phyloP scores from a whole-genome alignment of 2,797 vertebrate species.

The Microcaecilia unicolor region DNA sequence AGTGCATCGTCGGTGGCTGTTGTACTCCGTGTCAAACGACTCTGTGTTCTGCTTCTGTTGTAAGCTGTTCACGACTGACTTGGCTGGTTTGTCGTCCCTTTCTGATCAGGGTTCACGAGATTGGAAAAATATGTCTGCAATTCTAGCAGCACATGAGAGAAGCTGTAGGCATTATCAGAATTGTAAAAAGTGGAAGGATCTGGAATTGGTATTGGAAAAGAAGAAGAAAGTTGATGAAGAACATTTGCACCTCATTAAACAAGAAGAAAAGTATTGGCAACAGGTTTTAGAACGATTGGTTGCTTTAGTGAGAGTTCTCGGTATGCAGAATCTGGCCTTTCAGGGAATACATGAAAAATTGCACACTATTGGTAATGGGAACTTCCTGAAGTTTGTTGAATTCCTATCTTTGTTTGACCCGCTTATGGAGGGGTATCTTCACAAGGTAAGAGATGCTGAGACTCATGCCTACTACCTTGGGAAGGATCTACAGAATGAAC shows the following conservation, averaged over 20 bases:
- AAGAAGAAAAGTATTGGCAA: background rate
- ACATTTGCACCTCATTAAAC: background rate
- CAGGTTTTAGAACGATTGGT: background rate
- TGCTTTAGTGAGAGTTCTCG: background rate
- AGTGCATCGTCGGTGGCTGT: background rate
- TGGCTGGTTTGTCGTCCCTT: too few relatives aligned
- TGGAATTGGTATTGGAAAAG: too few relatives aligned
- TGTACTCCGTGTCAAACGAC: background rate
- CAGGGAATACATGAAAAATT: background rate
- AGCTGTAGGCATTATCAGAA: background rate
- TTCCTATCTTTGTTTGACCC: background rate
- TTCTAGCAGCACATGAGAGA: background rate
- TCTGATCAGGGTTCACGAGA: background rate
- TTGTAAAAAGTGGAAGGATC: too few relatives aligned
- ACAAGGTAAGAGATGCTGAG: background rate
- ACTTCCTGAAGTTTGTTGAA: background rate
- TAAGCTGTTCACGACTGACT: constrained; percentile 21
- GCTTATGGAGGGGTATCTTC: background rate
- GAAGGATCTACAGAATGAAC: background rate
- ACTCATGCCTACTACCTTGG: background rate
- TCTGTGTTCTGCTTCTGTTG: too few relatives aligned
- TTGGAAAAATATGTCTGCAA: background rate
- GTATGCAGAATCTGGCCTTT: background rate
- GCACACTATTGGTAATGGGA: background rate
- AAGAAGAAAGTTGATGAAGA: background rate